Base-by-base conservation (phyloP, 2,797 vertebrate genomes). In the Cynodonichthys magdalenae region DNA sequence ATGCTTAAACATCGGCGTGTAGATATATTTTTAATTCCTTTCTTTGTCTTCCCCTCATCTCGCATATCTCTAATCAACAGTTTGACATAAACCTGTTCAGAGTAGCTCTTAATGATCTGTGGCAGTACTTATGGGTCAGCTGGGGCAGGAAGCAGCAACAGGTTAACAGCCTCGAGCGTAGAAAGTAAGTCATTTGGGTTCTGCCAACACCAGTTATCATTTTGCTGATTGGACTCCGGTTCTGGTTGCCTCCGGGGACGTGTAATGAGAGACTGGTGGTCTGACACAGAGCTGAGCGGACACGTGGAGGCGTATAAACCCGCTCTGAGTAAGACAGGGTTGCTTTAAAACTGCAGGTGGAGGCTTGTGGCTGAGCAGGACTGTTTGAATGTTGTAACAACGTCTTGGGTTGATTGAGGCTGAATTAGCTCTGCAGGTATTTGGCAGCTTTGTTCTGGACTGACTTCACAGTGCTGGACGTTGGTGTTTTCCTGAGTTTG, bases 401-500 rank as follows among this genome's bases (percentile, higher is more conserved):
- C 34, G 10, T 34, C 8, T 34, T 56, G 5, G 47, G 67, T 47
- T 52, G 49, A 50, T 18, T 34, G 58, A 19, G 39, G 34, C 70
- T 56, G 57, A 36, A 53, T 8, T 57, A 51, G 49, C 59, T 63
- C 29, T 66, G 63, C 60, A 77, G 52, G 57, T 34, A 7, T 81
- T 84, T 90, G 86, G 90, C 88, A 86, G 84, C 84, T 88, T 67
- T 15, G 4, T 63, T 81, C 50, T 72, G 79, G 72, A 66, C 60
- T 75, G 47, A 15, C 66, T 62, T 74, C 64, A 73, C 59, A 12
- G 59, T 80, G 77, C 79, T 27, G 50, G 59, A 80, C 80, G 58
- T 83, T 83, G 81, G 28, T 72, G 69, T 64, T 82, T 82, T 89
- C 84, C 82, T 90, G 89, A 90, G 79, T 90, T 86, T 15, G 41